Evolutionary conservation across 2,113 vertebrate genomes (phyloP), one percentile per base, ranked within the genome.

Genomic region (Collichthys lucidus): DNA sequence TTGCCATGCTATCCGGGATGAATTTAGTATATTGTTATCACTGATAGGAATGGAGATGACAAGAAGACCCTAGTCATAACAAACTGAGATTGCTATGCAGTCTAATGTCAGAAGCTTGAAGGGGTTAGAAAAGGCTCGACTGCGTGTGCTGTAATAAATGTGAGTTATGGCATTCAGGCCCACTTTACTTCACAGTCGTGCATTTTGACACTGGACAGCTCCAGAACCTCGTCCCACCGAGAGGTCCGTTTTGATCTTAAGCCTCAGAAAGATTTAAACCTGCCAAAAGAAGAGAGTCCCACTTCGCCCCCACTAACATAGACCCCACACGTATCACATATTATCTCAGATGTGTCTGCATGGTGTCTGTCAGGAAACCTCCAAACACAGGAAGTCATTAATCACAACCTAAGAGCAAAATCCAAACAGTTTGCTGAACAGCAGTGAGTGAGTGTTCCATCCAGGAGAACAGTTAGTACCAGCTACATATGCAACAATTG

Each of bases 311-410:
- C 11, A n/a, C n/a, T 4, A n/a, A 26, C 19, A 22, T 11, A 55
- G 35, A 22, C 40, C 16, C 16, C 17, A 61, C 4, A 61, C 61
- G 44, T 26, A 42, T 73, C n/a, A 19, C 11, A n/a, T 7, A 50
- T 50, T 50, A 14, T 24, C 56, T 31, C 35, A 26, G 24, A 26
- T 29, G 10, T 26, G 40, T 63, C 57, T 62, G 16, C 26, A 2
- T n/a, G 22, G 63, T 47, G 19, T 55, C 24, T 47, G 35, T 26
- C 69, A 62, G 56, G 35, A 31, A 20, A 8, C 19, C 49, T 72
- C 24, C 40, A 65, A 76, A 71, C 65, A 76, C 72, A 74, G 75
- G 73, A 77, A 67, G 60, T 40, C 2, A 59, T 69, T 64, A 0
- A 44, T 75, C 52, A 64, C 69, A 53, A 42, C 19, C 26, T 31